phyloP scores from a whole-genome alignment of 1,140 invertebrate genomes.

The Leptestheria dahalacensis region DNA sequence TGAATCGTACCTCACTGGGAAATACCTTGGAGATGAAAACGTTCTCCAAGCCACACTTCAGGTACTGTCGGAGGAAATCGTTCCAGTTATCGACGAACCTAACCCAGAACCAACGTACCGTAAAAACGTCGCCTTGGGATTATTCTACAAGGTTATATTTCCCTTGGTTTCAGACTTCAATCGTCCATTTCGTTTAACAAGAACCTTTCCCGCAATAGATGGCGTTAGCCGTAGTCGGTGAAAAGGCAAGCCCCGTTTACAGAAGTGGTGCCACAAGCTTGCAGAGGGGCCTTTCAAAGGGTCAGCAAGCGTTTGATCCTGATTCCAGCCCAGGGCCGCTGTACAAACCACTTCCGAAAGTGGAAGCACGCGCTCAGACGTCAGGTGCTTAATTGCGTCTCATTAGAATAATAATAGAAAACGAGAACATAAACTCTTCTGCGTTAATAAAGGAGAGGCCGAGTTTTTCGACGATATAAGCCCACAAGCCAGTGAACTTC shows the following conservation, averaged over 20 bases:
- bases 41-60: slow-evolving; percentile 14
- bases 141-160: slow-evolving; percentile 1
- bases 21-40: slow-evolving; percentile 10
- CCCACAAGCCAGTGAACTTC: slow-evolving; percentile 37
- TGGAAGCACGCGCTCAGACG: slow-evolving; percentile 29
- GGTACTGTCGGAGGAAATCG: slow-evolving; percentile 15
- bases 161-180: background rate
- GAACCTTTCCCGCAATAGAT: slow-evolving; percentile 21
- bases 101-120: background rate
- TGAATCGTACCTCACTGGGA: slow-evolving; percentile 17
- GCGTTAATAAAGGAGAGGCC: slow-evolving; percentile 40
- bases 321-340: slow-evolving; percentile 31
- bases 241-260: background rate
- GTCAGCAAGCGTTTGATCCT: slow-evolving; percentile 30
- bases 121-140: background rate
- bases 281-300: slow-evolving; percentile 25
- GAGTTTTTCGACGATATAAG: slow-evolving; percentile 48
- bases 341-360: slow-evolving; percentile 32
- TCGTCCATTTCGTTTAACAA: background rate
- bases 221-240: slow-evolving; percentile 18
- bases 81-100: background rate
- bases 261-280: slow-evolving; percentile 18
- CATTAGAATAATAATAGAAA: background rate
- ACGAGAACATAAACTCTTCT: background rate
- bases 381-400: too few species aligned